phyloP scores from a whole-genome alignment of 2,888 invertebrate species.

The Acleris holmiana region DNA sequence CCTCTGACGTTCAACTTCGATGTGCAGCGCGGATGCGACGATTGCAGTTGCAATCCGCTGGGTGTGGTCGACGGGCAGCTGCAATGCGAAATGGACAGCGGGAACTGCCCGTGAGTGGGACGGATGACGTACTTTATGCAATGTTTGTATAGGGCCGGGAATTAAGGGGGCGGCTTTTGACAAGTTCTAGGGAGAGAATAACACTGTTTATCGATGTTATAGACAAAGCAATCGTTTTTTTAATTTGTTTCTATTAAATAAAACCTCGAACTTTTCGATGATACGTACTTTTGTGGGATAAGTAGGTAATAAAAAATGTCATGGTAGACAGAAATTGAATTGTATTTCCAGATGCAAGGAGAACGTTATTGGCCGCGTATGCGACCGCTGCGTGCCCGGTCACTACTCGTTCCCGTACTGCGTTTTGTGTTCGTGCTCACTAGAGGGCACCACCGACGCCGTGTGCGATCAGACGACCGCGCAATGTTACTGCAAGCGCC shows the following conservation, averaged over 20 bases:
- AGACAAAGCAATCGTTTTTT: too few species aligned
- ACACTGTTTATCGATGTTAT: too few species aligned
- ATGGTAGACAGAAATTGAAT: not conserved
- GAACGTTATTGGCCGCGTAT: constrained; percentile 94
- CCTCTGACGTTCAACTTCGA: constrained; percentile 96
- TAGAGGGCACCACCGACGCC: constrained; percentile 92
- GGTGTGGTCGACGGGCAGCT: constrained; percentile 91
- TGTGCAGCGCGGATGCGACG: constrained; percentile 96
- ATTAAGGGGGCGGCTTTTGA: too few species aligned
- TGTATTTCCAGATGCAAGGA: constrained; percentile 87
- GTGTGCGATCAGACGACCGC: constrained; percentile 93
- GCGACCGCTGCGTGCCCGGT: constrained; percentile 94
- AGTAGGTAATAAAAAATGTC: too few species aligned
- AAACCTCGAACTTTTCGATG: too few species aligned
- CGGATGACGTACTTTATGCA: not conserved
- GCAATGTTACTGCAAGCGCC: constrained; percentile 92
- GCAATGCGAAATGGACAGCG: constrained; percentile 95
- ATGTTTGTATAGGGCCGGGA: too few species aligned
- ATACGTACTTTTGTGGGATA: too few species aligned
- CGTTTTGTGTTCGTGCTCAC: constrained; percentile 91
- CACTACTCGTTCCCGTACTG: constrained; percentile 96
- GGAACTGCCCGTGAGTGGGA: constrained; percentile 90
- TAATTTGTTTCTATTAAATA: too few species aligned
- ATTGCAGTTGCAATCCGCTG: constrained; percentile 94
- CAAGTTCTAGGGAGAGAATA: too few species aligned